These are phyloP conservation scores for Acrossocheilus fasciatus DNA, from an alignment of 2,797 vertebrate species.

Conservation along the genomic window DNA sequence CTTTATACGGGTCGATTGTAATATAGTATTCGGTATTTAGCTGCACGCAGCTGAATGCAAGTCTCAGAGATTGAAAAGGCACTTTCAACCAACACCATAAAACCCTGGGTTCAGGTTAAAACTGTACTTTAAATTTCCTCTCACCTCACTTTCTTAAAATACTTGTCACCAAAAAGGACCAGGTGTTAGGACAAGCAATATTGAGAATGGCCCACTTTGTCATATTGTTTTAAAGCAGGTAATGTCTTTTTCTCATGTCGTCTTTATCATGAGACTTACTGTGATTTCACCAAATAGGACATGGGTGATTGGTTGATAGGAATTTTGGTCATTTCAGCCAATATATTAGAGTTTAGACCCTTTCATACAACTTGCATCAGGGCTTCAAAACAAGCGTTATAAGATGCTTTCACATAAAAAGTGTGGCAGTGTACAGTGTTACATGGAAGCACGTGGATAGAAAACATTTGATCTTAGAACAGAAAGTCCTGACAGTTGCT, in stretches of 20 bases:
- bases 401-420: not conserved
- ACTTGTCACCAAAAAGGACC: constrained; percentile 2
- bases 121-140: constrained; percentile 21
- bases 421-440: not conserved
- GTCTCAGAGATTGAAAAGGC: constrained; percentile 30
- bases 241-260: not conserved
- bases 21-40: constrained; percentile 31
- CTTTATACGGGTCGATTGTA: constrained; percentile 35
- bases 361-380: constrained; percentile 16
- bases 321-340: not conserved
- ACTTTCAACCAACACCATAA: constrained; percentile 15
- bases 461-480: not conserved
- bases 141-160: not conserved
- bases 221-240: constrained; percentile 9
- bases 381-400: not conserved
- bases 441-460: not conserved
- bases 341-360: not conserved
- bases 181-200: constrained; percentile 35
- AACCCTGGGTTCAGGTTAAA: not conserved
- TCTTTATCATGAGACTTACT: constrained; percentile 1
- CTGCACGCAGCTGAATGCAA: constrained; percentile 11
- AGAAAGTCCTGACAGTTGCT: not conserved
- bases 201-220: constrained; percentile 26
- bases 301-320: not conserved
- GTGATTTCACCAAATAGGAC: not conserved